Evolutionary conservation across 1,140 invertebrate species (phyloP).

Genomic region (Drosophila bocqueti): DNA sequence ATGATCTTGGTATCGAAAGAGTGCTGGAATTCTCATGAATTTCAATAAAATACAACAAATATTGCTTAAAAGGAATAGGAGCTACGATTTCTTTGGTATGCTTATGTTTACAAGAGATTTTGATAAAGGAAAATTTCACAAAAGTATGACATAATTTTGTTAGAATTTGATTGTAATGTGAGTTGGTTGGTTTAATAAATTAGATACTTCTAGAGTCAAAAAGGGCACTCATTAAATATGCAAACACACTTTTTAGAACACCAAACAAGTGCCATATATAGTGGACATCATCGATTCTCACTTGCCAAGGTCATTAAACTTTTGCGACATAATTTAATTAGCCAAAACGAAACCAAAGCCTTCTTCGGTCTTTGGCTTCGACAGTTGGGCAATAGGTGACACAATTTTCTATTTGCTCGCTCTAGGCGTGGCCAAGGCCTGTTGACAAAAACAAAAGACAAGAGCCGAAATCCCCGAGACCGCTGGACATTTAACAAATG

Average conservation of each 20-base stretch:
- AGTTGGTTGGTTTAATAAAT: too few species aligned
- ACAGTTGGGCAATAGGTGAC: constrained; percentile 67
- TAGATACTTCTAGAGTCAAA: too few species aligned
- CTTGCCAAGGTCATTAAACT: constrained; percentile 64
- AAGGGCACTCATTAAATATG: too few species aligned
- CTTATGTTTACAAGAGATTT: not conserved
- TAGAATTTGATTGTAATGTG: too few species aligned
- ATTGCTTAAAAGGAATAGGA: not conserved
- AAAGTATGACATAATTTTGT: too few species aligned
- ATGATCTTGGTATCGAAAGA: too few species aligned
- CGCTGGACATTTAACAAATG: constrained; percentile 65
- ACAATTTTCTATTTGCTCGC: constrained; percentile 63
- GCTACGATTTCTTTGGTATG: too few species aligned
- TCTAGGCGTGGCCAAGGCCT: constrained; percentile 54
- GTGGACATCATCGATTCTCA: constrained; percentile 1
- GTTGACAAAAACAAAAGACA: constrained; percentile 16
- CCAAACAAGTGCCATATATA: not conserved
- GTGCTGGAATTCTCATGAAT: not conserved
- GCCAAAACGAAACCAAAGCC: constrained; percentile 21
- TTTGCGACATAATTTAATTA: constrained; percentile 34
- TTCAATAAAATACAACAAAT: not conserved
- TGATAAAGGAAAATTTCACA: not conserved
- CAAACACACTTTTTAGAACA: not conserved
- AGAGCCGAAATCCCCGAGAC: constrained; percentile 21
- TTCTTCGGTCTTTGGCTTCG: constrained; percentile 4